A percentile compares a stretch with the other conserved stretches of the same genome.
phyloP scores from a whole-genome alignment of 2,888 invertebrate genomes.

The Smittia aterrima region DNA sequence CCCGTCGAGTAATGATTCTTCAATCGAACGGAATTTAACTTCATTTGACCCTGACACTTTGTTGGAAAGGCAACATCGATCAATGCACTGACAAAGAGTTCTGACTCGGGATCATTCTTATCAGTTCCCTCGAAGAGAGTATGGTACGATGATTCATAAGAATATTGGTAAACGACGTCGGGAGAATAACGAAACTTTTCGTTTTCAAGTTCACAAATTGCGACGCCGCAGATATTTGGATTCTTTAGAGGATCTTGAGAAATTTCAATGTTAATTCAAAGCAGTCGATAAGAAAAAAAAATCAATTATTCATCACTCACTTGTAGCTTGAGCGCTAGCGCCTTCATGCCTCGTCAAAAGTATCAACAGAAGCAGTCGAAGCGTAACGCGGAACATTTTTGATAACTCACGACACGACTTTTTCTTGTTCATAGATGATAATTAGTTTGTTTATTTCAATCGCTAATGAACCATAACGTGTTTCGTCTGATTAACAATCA shows the following conservation, averaged over 20 bases:
- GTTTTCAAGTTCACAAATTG: slow-evolving; percentile 60
- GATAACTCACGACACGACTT: not conserved
- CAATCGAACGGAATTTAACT: slow-evolving; percentile 61
- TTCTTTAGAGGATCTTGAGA: slow-evolving; percentile 68
- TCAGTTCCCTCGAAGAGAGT: slow-evolving; percentile 70
- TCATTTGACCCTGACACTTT: slow-evolving; percentile 70
- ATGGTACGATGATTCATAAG: slow-evolving; percentile 69
- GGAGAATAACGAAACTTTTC: slow-evolving; percentile 50
- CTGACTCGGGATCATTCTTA: slow-evolving; percentile 70
- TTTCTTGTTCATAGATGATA: too few relatives aligned
- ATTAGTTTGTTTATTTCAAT: too few relatives aligned
- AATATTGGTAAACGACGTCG: slow-evolving; percentile 61
- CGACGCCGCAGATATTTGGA: slow-evolving; percentile 69
- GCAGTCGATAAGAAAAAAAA: not conserved
- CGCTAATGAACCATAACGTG: too few relatives aligned
- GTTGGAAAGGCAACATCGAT: slow-evolving; percentile 64
- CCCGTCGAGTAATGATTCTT: slow-evolving; percentile 59
- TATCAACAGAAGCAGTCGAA: not conserved
- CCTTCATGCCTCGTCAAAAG: not conserved
- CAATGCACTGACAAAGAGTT: slow-evolving; percentile 61
- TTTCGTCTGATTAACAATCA: too few relatives aligned
- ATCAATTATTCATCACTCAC: not conserved
- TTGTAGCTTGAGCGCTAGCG: slow-evolving; percentile 7
- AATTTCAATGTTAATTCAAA: not conserved
- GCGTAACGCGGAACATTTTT: slow-evolving; percentile 2